These are phyloP conservation scores for Lepidurus packardi DNA, from an alignment of 1,140 invertebrate species.

Conservation along the genomic window DNA sequence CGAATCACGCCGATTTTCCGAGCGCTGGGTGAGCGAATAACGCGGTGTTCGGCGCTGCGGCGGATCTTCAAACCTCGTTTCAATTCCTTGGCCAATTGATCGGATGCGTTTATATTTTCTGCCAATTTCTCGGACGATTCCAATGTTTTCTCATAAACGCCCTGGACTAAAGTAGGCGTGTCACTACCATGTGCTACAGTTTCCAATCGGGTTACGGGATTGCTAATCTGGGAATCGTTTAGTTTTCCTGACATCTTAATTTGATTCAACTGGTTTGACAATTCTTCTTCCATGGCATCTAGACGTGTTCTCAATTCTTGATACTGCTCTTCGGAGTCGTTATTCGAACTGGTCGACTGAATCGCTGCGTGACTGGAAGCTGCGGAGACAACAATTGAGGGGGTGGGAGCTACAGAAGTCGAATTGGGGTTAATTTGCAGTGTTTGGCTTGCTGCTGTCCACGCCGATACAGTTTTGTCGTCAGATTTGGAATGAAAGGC, in stretches of 20 bases:
- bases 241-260: background rate
- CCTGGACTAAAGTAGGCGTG: conserved; percentile 29
- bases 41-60: conserved; percentile 57
- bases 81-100: conserved; percentile 61
- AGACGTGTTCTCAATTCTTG: background rate
- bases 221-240: background rate
- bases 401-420: background rate
- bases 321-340: background rate
- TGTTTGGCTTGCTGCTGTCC: background rate
- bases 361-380: background rate
- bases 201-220: background rate
- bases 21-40: conserved; percentile 70
- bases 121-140: conserved; percentile 56
- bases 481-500: background rate
- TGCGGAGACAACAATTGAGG: background rate
- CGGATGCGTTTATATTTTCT: conserved; percentile 54
- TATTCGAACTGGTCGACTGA: background rate
- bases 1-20: conserved; percentile 68
- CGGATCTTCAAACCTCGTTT: conserved; percentile 67
- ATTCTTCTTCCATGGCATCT: conserved; percentile 3
- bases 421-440: background rate
- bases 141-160: conserved; percentile 62
- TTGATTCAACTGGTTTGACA: background rate
- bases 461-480: background rate
- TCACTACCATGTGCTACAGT: background rate